Base-by-base conservation (phyloP, 1,140 invertebrate species). In the Geopemphigus sp. region DNA sequence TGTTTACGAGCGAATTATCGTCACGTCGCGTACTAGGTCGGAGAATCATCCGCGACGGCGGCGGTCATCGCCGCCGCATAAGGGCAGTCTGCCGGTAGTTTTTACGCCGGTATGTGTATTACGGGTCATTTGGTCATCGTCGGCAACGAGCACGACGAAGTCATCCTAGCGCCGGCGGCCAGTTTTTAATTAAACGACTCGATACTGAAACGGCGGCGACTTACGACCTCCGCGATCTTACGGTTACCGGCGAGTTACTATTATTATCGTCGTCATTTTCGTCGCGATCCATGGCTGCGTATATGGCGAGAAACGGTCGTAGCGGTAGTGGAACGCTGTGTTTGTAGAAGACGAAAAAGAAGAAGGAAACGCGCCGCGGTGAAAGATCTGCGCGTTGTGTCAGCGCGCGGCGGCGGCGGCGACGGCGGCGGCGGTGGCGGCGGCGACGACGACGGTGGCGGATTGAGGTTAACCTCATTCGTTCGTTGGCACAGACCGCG, bases 401-500 rank as follows among this genome's bases (percentile, higher is more conserved):
- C 45, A 47, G 22, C 74, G 74, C 56, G 73, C 73, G 56, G 73
- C 32, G n/a, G 73, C 47, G n/a, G n/a, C n/a, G n/a, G n/a, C n/a
- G n/a, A n/a, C n/a, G n/a, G 73, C 22, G 64, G n/a, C 39, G 24
- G n/a, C 73, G 74, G 74, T 57, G 56, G 74, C 39, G n/a, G 74
- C 47, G 32, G 74, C n/a, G 66, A 14, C 45, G 24, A 15, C 74
- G 74, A 57, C 74, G 56, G 74, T 22, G n/a, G 57, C 47, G 57
- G 74, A 78, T 78, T 50, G 74, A 78, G 74, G 74, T 78, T 78
- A 78, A 78, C 74, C 74, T 78, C 74, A 78, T 78, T 78, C 74
- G 74, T 78, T 63, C 74, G 74, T 78, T 78, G 74, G 74, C 74
- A 78, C 57, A 78, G 74, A 78, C 74, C 56, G 74, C 74, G 74